Conservation (phyloP, 2,888 invertebrate genomes). For the Andrena dorsata region DNA sequence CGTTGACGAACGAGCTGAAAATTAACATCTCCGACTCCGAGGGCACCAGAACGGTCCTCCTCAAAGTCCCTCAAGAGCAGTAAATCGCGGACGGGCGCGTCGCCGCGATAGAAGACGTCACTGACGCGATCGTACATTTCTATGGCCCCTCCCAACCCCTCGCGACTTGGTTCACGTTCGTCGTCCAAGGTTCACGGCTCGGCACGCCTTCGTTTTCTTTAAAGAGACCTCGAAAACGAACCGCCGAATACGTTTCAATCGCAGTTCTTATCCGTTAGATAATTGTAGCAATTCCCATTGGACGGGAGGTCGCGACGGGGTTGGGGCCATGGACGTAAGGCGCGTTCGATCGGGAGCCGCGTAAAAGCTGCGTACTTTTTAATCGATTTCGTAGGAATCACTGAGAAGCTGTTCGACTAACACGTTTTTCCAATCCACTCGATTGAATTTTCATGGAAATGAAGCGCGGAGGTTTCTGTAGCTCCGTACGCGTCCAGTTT, state of each 20-base stretch:
- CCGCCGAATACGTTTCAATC: background rate
- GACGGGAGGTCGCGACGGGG: conserved; percentile 2
- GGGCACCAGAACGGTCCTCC: conserved; percentile 81
- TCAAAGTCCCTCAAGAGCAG: conserved; percentile 82
- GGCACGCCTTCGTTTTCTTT: background rate
- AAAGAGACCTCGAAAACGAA: background rate
- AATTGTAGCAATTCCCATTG: background rate
- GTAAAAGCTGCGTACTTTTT: conserved; percentile 6
- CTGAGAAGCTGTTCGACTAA: background rate
- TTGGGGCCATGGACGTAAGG: background rate
- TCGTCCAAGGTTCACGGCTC: background rate
- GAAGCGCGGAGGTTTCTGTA: background rate
- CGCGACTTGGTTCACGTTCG: background rate
- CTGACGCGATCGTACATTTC: conserved; percentile 2
- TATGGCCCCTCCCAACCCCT: conserved; percentile 2
- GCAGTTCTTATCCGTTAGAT: background rate
- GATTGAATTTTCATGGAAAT: background rate
- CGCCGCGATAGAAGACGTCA: background rate
- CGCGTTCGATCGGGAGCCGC: too few species aligned
- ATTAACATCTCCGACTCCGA: conserved; percentile 82
- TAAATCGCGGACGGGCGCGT: conserved; percentile 34
- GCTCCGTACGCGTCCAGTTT: background rate
- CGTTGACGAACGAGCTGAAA: conserved; percentile 80
- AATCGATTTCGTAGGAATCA: conserved; percentile 14
- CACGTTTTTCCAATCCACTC: background rate